Evolutionary conservation across 35 echinoderm and acorn worm species (phyloP), one percentile per base, ranked within the genome.

Genomic region (Ptychodera flava): DNA sequence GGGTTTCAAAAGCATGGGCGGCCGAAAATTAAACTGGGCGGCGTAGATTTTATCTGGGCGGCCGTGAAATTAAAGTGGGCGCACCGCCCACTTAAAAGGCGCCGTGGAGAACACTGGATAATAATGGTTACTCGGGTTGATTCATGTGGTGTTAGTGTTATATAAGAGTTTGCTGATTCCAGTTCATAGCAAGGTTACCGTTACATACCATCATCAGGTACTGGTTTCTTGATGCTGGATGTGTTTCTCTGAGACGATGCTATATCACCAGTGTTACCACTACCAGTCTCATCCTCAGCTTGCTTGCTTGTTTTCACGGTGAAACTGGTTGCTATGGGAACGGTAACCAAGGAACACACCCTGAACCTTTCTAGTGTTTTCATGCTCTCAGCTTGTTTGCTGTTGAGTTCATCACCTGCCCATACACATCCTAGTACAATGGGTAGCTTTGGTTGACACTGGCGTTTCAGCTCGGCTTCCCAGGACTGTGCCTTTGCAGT

Each of bases 401-500:
- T 78, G 16, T 77, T 84, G n/a, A 36, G 53, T 16, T 64, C 33
- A 35, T 81, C 77, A 36, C 15, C 30, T 15, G 16, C 90, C 92
- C 91, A 92, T 30, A 99, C 16, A 36, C 89, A 92, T 33, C 93
- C 93, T 76, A 94, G 85, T n/a, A 94, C 84, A 36, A 87, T 77
- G 0, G 90, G 88, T 80, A 90, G 94, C 30, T 94, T 85, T 2
- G 78, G 85, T 85, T 94, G 90, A 30, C 84, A 84, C 37, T 94
- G 91, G 31, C 86, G 88, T 78, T 94, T 99, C 1, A 99, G 79
- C 34, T 94, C 96, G 0, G 85, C 38, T 33, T 99, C 96, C 96
- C 96, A 99, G 12, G 93, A 90, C 38, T 91, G 89, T 37, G 96
- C 96, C 37, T 99, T 99, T 1, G 96, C 96, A 14, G 90, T 83